These are phyloP conservation scores for Caiman crocodilus DNA, from an alignment of 2,797 vertebrate genomes.

Conservation along the genomic window DNA sequence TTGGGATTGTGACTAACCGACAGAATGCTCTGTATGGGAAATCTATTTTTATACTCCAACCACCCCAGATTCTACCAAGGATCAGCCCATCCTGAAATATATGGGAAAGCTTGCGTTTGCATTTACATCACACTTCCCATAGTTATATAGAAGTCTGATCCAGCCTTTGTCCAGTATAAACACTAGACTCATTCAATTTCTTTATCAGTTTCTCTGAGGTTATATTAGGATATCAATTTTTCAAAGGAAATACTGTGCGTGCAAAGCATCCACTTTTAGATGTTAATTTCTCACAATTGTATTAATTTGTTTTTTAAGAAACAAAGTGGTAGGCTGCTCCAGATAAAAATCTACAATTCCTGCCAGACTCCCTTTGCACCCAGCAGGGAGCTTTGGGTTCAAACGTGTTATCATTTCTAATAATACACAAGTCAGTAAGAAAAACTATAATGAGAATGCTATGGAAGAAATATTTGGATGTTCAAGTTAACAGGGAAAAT, in stretches of 20 bases:
- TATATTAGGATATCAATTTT: background rate
- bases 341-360: background rate
- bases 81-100: constrained; percentile 39
- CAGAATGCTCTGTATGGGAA: constrained; percentile 12
- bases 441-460: background rate
- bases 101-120: constrained; percentile 20
- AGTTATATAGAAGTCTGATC: background rate
- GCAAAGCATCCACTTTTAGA: background rate
- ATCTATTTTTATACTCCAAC: constrained; percentile 30
- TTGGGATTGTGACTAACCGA: background rate
- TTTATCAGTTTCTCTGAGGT: background rate
- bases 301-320: constrained; percentile 25
- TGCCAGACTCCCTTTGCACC: constrained; percentile 27
- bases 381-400: constrained; percentile 20
- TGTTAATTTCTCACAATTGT: background rate
- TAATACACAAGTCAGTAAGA: background rate
- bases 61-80: background rate
- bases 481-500: background rate
- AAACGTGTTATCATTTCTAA: constrained; percentile 7
- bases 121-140: constrained; percentile 18
- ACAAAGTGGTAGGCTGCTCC: constrained; percentile 1
- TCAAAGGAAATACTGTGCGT: background rate
- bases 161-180: constrained; percentile 12
- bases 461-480: background rate
- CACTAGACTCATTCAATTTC: background rate